Evolutionary conservation across 2,797 vertebrate genomes (phyloP).

Genomic region (Cossypha caffra): DNA sequence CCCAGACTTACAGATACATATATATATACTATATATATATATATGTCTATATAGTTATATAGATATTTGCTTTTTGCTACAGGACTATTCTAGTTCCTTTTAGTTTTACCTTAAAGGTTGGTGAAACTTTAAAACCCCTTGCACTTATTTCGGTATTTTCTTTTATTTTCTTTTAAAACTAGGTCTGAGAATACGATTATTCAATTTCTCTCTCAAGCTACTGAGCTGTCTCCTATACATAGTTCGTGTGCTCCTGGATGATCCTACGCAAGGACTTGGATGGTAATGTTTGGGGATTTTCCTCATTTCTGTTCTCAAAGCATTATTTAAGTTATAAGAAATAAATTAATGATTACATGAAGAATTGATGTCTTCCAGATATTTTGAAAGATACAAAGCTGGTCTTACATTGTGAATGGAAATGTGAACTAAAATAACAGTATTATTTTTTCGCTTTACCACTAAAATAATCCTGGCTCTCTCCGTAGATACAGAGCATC

Average conservation of each 20-base stretch:
- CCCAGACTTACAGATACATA: neutral
- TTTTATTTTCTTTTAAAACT: neutral
- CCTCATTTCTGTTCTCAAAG: neutral
- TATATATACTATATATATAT: no score
- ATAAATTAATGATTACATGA: neutral
- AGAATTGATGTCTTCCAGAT: neutral
- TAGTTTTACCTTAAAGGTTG: neutral
- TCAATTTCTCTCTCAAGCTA: constrained; percentile 86
- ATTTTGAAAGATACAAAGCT: neutral
- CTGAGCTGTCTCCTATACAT: constrained; percentile 87
- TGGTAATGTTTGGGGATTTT: constrained; percentile 71
- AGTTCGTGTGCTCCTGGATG: constrained; percentile 80
- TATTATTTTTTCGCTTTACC: neutral
- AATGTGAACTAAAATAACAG: neutral
- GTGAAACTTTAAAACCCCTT: neutral
- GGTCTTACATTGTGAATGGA: neutral
- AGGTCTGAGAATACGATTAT: constrained; percentile 85
- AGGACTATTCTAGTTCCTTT: neutral
- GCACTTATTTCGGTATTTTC: neutral
- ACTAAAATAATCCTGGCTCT: neutral
- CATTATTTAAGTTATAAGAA: neutral
- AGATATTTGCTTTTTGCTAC: neutral
- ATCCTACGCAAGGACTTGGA: constrained; percentile 71
- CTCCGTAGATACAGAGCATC: neutral
- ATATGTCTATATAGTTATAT: neutral